phyloP scores from a whole-genome alignment of 2,888 invertebrate species.

The Antitype chi region DNA sequence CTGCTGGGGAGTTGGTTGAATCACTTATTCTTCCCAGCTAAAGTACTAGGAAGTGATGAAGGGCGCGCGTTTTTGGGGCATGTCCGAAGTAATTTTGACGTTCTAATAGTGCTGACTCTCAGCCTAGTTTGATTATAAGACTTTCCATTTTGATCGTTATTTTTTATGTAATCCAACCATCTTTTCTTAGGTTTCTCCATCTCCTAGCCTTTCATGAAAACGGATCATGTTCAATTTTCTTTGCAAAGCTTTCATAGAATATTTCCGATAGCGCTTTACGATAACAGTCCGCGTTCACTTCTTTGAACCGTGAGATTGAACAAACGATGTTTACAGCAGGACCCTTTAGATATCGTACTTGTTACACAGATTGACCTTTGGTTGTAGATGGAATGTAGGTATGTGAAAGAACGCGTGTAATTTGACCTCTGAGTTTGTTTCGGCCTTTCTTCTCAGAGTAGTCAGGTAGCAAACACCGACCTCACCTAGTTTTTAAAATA shows the following conservation, averaged over 20 bases:
- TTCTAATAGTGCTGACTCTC: too few relatives aligned
- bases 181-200: not conserved
- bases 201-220: not conserved
- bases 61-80: too few relatives aligned
- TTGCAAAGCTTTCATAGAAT: not conserved
- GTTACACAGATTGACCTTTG: not conserved
- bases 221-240: constrained; percentile 5
- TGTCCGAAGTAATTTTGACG: too few relatives aligned
- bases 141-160: too few relatives aligned
- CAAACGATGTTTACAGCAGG: constrained; percentile 1
- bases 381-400: not conserved
- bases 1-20: too few relatives aligned
- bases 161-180: not conserved
- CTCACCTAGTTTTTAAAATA: too few relatives aligned
- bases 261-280: constrained; percentile 24
- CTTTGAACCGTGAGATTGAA: constrained; percentile 31
- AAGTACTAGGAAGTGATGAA: too few relatives aligned
- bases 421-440: not conserved
- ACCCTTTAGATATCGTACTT: constrained; percentile 1
- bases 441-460: too few relatives aligned
- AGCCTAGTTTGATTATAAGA: too few relatives aligned
- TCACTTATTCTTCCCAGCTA: too few relatives aligned
- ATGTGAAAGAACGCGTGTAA: not conserved
- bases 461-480: too few relatives aligned
- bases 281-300: constrained; percentile 15